A percentile compares a stretch with the other conserved stretches of the same genome.
These are phyloP conservation scores for Syrrhaptes paradoxus DNA, from an alignment of 2,113 vertebrate species.

Conservation along the genomic window DNA sequence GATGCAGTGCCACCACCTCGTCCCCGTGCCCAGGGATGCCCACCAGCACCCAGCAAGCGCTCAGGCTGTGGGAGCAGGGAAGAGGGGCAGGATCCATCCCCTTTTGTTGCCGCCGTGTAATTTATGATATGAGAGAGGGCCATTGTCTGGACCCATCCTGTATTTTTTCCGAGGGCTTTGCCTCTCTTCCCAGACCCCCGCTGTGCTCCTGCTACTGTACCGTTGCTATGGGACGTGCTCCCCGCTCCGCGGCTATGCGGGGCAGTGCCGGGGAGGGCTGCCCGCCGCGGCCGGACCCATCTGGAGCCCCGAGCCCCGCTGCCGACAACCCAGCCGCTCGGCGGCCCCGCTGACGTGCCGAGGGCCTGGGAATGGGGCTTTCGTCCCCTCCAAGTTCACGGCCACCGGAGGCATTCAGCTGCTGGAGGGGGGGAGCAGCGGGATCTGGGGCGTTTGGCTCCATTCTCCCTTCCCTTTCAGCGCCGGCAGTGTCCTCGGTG, in stretches of 20 bases:
- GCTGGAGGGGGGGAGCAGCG: not conserved
- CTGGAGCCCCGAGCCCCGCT: constrained; percentile 49
- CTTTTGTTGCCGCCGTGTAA: constrained; percentile 50
- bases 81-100: not conserved
- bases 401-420: constrained; percentile 65
- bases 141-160: constrained; percentile 64
- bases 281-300: constrained; percentile 36
- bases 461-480: constrained; percentile 65
- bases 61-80: not conserved
- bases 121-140: constrained; percentile 67
- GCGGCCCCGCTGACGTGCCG: constrained; percentile 51
- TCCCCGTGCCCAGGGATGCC: not conserved
- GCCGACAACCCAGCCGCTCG: constrained; percentile 21
- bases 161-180: constrained; percentile 55
- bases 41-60: not conserved
- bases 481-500: constrained; percentile 40
- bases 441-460: constrained; percentile 55
- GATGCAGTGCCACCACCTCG: not conserved
- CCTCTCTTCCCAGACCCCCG: constrained; percentile 76
- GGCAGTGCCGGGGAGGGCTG: constrained; percentile 47
- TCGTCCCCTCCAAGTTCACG: constrained; percentile 59
- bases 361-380: constrained; percentile 72
- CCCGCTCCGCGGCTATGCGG: constrained; percentile 29
- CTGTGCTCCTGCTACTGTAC: constrained; percentile 64
- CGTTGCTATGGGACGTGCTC: constrained; percentile 75